Evolutionary conservation across 2,113 vertebrate genomes (phyloP).

Genomic region (Chaetorhynchus papuensis): DNA sequence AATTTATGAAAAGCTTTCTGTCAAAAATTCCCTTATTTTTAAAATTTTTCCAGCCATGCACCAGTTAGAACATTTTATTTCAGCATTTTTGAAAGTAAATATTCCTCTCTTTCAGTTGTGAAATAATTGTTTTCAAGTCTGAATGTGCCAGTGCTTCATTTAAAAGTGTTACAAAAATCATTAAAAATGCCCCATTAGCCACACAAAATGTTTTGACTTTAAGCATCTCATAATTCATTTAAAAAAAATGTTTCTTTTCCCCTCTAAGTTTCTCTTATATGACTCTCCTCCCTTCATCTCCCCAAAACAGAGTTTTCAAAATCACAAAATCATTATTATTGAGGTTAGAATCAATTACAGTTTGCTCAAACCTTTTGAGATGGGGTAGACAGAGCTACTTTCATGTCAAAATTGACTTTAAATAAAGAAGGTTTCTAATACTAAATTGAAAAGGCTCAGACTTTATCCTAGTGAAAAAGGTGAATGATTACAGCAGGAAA

Average conservation of each 20-base stretch:
- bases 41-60: background rate
- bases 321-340: background rate
- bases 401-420: background rate
- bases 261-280: background rate
- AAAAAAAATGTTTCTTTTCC: too few species aligned
- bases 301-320: background rate
- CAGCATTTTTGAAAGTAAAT: background rate
- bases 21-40: background rate
- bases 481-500: background rate
- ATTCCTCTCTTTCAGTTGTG: background rate
- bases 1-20: background rate
- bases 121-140: background rate
- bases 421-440: background rate
- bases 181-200: background rate
- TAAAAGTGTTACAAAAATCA: background rate
- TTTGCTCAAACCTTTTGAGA: background rate
- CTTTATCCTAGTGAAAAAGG: background rate
- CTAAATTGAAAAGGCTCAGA: background rate
- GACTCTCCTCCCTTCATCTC: background rate
- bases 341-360: background rate
- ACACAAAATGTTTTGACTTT: background rate
- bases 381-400: background rate
- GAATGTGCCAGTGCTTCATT: background rate
- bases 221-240: background rate
- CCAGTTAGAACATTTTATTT: background rate